Evolutionary conservation across 2,888 invertebrate species (phyloP), one percentile per base, ranked within the genome.

Genomic region (Drosophila mimetica): DNA sequence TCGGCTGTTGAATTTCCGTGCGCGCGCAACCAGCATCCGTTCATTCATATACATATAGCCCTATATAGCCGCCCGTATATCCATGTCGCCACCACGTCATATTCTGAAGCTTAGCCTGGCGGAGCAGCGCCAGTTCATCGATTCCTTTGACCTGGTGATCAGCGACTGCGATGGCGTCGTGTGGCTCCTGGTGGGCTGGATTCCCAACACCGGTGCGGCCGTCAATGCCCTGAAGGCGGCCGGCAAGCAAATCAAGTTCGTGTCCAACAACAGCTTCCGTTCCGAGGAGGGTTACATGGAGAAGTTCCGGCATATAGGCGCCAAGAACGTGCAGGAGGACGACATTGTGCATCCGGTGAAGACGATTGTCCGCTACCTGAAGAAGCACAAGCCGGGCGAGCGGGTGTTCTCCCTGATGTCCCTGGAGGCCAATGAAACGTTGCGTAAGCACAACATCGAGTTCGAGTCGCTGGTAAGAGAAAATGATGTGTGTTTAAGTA

Each of bases 81-180:
- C 25, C 71, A 69, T 64, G 59, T 39, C 65, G 36, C 55, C 65
- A 9, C 70, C 61, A 60, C 80, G 86, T 32, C 89, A 89, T 61
- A 89, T 89, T 59, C 77, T 89, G 16, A 74, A 89, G 20, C 78
- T 90, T 1, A 87, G 76, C 47, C 52, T 70, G 9, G 69, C 79
- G 50, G 90, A 92, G 78, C 78, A 91, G 66, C 76, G 76, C 34
- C 69, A 79, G 34, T 92, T 92, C 59, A 63, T 94, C 1, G 86
- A 92, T 50, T 92, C 93, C 30, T 93, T 93, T 67, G 94, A 94
- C 77, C 91, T 92, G 42, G 91, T 94, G 52, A 89, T 94, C 44
- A 93, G 93, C 54, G 94, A 94, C 76, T 94, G 94, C 80, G 94
- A 94, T 89, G 94, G 94, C 6, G 93, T 93, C 1, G 63, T 93